These are phyloP conservation scores for Labeo calbasu DNA, from an alignment of 2,797 vertebrate genomes.

Conservation along the genomic window DNA sequence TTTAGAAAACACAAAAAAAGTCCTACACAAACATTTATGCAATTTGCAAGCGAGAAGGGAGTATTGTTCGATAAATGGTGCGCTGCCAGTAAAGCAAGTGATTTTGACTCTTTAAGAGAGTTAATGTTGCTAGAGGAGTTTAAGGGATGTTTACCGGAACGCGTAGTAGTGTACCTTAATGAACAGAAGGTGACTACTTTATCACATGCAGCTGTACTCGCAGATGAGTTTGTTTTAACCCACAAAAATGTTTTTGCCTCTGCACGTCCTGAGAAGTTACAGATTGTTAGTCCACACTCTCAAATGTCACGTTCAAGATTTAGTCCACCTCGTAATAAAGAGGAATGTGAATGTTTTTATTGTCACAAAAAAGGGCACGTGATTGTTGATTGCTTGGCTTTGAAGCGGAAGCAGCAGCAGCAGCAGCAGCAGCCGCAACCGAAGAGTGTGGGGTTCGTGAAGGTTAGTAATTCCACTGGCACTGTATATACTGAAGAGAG, in stretches of 20 bases:
- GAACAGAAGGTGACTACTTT: not conserved
- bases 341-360: too few species aligned
- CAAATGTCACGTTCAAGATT: too few species aligned
- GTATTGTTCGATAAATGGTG: not conserved
- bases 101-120: not conserved
- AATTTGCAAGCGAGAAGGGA: not conserved
- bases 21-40: not conserved
- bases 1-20: not conserved
- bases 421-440: too few species aligned
- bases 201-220: not conserved
- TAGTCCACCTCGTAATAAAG: too few species aligned
- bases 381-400: too few species aligned
- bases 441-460: too few species aligned
- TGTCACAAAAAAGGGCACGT: too few species aligned
- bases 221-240: not conserved
- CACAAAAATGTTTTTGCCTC: not conserved
- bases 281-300: too few species aligned
- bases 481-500: too few species aligned
- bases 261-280: too few species aligned
- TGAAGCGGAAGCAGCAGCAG: too few species aligned
- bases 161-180: not conserved
- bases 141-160: not conserved
- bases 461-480: too few species aligned
- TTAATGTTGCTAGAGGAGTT: not conserved
- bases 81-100: not conserved